These are phyloP conservation scores for Melinaea marsaeus DNA, from an alignment of 2,888 invertebrate species.

Conservation along the genomic window DNA sequence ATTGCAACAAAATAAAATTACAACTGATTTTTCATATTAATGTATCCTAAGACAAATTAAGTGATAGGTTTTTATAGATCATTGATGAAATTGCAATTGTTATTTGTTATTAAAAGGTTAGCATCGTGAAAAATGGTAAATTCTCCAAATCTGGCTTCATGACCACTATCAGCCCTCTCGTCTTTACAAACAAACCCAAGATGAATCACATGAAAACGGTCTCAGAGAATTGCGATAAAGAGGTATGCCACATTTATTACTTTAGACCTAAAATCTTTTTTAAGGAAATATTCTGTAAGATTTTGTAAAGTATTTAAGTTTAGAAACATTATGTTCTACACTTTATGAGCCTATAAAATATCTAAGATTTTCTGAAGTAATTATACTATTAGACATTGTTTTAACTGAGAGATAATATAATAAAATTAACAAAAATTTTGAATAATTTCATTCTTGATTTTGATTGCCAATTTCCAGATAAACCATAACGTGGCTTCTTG, in stretches of 20 bases:
- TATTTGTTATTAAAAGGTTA: constrained; percentile 46
- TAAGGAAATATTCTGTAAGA: too few species aligned
- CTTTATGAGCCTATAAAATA: too few species aligned
- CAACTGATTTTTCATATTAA: background rate
- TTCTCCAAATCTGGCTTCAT: constrained; percentile 68
- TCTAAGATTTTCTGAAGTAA: too few species aligned
- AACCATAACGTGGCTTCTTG: constrained; percentile 50
- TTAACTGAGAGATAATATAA: too few species aligned
- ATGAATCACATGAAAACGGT: constrained; percentile 67
- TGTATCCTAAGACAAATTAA: background rate
- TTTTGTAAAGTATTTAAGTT: too few species aligned
- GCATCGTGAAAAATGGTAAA: constrained; percentile 58
- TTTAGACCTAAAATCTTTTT: background rate
- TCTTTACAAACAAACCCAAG: constrained; percentile 64
- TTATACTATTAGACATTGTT: too few species aligned
- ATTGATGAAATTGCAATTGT: constrained; percentile 44
- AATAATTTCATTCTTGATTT: background rate
- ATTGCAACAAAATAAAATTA: background rate
- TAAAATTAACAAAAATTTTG: too few species aligned
- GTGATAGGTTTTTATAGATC: too few species aligned
- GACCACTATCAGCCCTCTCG: constrained; percentile 59
- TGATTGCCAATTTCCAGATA: constrained; percentile 45
- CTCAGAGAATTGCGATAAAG: constrained; percentile 67
- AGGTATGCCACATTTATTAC: constrained; percentile 45
- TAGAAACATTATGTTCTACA: too few species aligned